Base-by-base conservation (phyloP, 1,140 invertebrate genomes). In the Nymphalis io region DNA sequence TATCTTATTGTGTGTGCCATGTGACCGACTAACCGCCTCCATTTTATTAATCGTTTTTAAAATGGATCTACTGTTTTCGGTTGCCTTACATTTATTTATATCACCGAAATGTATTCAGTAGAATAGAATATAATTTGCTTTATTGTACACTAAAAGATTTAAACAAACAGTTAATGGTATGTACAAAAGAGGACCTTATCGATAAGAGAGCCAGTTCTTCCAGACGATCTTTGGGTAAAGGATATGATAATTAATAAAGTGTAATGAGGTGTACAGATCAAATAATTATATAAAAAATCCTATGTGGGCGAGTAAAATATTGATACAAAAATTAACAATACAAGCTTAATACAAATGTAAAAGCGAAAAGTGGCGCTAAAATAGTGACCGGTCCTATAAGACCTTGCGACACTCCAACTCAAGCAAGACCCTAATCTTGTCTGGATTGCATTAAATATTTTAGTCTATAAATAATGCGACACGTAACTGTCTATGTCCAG, bases 381-480 rank as follows among this genome's bases (percentile, higher is more conserved):
- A 21, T 39, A 64, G 42, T 55, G 48, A 40, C 51, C 27, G 46
- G 27, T 27, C 44, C 33, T 33, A 68, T 68, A 53, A 23, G n/a
- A 6, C 61, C 66, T 68, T 61, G 59, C 59, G 58, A 61, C 40
- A 68, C 27, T n/a, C 27, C 58, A 23, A 16, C 16, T 21, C 42
- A 44, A 27, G 13, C 51, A n/a, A 60, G 23, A 23, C 46, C 57
- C 42, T 60, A 60, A 60, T 68, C 58, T 68, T 68, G 58, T 61
- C 20, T 21, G 51, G 55, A 38, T 61, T 68, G 58, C 46, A 15
- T 61, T 53, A 60, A 60, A 23, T 68, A 68, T 61, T 23, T 55
- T 59, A 51, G 58, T 15, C 20, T 27, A 40, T 60, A 68, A 27
- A 60, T 46, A 51, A 60, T 68, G 58, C 33, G 53, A 68, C 38